These are phyloP conservation scores for Argyrosomus japonicus DNA, from an alignment of 2,113 vertebrate genomes.

Conservation along the genomic window DNA sequence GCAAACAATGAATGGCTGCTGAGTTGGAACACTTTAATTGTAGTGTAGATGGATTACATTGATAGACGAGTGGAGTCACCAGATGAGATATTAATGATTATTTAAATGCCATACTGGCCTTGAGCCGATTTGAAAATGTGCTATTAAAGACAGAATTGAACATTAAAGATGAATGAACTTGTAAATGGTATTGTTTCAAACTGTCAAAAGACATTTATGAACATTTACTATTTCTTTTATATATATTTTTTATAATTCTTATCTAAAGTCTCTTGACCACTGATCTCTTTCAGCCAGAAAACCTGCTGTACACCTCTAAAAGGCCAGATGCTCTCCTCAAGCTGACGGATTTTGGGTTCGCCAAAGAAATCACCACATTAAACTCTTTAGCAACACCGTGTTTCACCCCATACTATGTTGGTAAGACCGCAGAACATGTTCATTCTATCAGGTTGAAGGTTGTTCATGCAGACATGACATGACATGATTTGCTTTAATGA, in stretches of 20 bases:
- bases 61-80: no score
- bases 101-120: not conserved
- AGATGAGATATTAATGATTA: not conserved
- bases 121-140: not conserved
- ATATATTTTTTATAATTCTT: no score
- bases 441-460: not conserved
- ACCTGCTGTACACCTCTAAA: slow-evolving; percentile 92
- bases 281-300: slow-evolving; percentile 87
- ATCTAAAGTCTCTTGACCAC: not conserved
- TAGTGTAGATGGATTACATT: not conserved
- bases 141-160: no score
- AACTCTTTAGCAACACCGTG: slow-evolving; percentile 94
- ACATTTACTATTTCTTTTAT: no score
- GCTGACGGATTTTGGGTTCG: slow-evolving; percentile 95
- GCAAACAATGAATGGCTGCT: not conserved
- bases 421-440: slow-evolving; percentile 78
- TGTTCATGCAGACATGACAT: not conserved
- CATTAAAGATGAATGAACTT: no score
- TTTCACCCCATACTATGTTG: slow-evolving; percentile 94
- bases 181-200: no score
- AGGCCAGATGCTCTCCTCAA: slow-evolving; percentile 89
- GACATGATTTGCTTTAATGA: not conserved
- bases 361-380: slow-evolving; percentile 93
- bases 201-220: no score
- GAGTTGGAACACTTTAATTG: no score